Evolutionary conservation across 2,113 vertebrate genomes (phyloP), one percentile per base, ranked within the genome.

Genomic region (Neogobius melanostomus): DNA sequence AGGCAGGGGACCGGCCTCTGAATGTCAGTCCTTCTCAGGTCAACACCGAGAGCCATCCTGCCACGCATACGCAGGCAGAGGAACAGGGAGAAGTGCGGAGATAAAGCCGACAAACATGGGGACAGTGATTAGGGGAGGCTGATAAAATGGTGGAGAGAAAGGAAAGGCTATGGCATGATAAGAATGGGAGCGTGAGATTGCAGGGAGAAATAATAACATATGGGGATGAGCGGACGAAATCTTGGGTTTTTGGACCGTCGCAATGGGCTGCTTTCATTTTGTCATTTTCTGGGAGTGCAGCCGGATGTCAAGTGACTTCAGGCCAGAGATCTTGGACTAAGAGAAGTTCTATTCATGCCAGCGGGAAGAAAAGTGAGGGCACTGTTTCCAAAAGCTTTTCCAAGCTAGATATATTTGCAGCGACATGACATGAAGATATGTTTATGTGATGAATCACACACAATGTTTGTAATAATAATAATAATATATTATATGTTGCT

Each of bases 11-110:
- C 85, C 81, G 79, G 86, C 85, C 85, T 91, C 88, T 92, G 90
- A 92, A 92, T 91, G 91, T 91, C 91, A 93, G 80, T 88, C 84
- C 85, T 88, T 89, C 86, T 91, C 89, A 91, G 88, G 89, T 91
- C 91, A 91, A 85, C 86, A 86, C 77, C 17, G 64, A 84, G 80
- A 83, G 87, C 81, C 67, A 80, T 83, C 56, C 81, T 68, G 77
- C 80, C 81, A 76, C 43, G 70, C 71, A 80, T 66, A 81, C 76
- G 84, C 73, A 77, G 81, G 79, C 47, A 67, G 56, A 48, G 71
- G 46, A 69, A 21, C 11, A 6, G 64, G 28, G 45, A 65, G 64
- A 75, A 54, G 66, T 85, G 83, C 81, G 81, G 68, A 81, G 84
- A 87, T 83, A 71, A 76, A 82, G 85, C 72, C 72, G 71, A 60